These are phyloP conservation scores for Steatocranus sp. DNA, from an alignment of 2,797 vertebrate genomes.

Conservation along the genomic window DNA sequence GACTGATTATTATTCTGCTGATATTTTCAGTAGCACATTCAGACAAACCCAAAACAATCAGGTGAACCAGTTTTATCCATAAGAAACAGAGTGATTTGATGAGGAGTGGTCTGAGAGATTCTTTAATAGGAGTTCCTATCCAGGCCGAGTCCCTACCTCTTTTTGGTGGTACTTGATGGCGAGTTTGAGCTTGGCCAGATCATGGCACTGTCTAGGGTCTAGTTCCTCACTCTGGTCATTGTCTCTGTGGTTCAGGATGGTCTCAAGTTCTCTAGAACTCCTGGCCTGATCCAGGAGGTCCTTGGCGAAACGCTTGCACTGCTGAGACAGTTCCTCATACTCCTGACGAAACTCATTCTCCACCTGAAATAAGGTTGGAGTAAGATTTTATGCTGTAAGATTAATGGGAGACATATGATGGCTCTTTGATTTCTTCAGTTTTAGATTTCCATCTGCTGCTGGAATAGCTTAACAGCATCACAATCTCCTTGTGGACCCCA, in stretches of 20 bases:
- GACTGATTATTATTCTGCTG: not conserved
- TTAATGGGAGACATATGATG: not conserved
- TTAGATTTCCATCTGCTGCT: not conserved
- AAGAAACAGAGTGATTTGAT: not conserved
- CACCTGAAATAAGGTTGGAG: constrained; percentile 62
- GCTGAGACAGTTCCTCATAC: constrained; percentile 95
- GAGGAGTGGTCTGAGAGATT: not conserved
- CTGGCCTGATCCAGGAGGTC: constrained; percentile 95
- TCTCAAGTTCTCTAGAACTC: constrained; percentile 92
- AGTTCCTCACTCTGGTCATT: constrained; percentile 90
- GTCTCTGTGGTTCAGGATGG: constrained; percentile 94
- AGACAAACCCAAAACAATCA: not conserved
- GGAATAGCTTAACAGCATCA: not conserved
- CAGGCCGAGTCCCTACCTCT: constrained; percentile 43
- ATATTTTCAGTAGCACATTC: not conserved
- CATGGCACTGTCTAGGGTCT: constrained; percentile 90
- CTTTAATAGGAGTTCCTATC: not conserved
- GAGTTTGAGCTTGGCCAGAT: constrained; percentile 94
- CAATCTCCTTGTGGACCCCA: not conserved
- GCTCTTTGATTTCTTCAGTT: not conserved
- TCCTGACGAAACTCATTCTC: constrained; percentile 98
- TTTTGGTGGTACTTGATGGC: constrained; percentile 98
- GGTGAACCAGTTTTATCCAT: not conserved
- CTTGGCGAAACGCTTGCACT: constrained; percentile 96
- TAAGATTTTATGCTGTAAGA: not conserved